Evolutionary conservation across 2,888 invertebrate genomes (phyloP).

Genomic region (Acronicta aceris): DNA sequence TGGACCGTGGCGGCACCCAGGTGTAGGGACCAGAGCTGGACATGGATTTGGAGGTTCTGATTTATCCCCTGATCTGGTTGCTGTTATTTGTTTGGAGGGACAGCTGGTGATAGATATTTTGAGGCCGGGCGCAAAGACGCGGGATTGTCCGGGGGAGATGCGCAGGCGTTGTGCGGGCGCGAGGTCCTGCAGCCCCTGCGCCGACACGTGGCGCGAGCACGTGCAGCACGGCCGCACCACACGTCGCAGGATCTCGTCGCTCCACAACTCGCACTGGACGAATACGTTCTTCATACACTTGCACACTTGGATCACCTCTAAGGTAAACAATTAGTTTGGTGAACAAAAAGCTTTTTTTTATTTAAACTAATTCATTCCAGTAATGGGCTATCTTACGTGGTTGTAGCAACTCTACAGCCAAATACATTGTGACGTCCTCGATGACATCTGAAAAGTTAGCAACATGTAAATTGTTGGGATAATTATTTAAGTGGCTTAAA

Average conservation of each 20-base stretch:
- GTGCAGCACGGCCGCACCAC: conserved; percentile 76
- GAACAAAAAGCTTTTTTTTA: neutral
- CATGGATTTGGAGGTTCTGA: conserved; percentile 49
- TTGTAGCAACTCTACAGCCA: conserved; percentile 75
- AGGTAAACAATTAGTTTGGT: conserved; percentile 6
- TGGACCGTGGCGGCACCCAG: conserved; percentile 56
- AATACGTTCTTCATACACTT: conserved; percentile 83
- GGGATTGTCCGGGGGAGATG: conserved; percentile 57
- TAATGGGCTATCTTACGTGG: conserved; percentile 69
- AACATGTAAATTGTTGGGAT: neutral
- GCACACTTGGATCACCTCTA: conserved; percentile 79
- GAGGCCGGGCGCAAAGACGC: conserved; percentile 64
- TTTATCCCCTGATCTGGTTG: neutral
- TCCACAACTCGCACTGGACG: conserved; percentile 84
- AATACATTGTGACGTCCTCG: conserved; percentile 74
- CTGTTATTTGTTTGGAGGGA: conserved; percentile 57
- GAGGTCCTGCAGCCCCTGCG: conserved; percentile 68
- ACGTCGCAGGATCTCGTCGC: conserved; percentile 79
- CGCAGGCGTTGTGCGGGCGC: conserved; percentile 57
- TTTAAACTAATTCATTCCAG: neutral
- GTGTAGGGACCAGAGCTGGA: conserved; percentile 60
- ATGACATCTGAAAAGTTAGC: conserved; percentile 75
- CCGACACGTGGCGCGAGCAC: conserved; percentile 75
- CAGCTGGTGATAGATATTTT: conserved; percentile 71
- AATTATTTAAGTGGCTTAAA: too few species aligned